Evolutionary conservation across 1,140 invertebrate genomes (phyloP), one percentile per base, ranked within the genome.

Genomic region (Ruditapes philippinarum): DNA sequence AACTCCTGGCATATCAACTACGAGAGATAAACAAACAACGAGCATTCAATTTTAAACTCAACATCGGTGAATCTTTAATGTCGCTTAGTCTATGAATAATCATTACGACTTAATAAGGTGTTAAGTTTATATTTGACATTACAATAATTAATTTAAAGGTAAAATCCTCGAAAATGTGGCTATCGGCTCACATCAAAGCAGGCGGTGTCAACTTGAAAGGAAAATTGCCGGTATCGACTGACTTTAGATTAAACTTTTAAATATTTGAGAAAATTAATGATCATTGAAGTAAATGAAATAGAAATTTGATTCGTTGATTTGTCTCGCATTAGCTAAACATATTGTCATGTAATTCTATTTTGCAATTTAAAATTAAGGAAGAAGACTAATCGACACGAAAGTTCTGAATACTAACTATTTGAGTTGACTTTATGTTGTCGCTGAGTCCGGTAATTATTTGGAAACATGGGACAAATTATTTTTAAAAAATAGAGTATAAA

Each of bases 221-320:
- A 84, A 70, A 84, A 84, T 84, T 84, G 38, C n/a, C 19, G 65
- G 68, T 84, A 84, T 84, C 65, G 33, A 54, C 49, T 49, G 25
- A 51, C 49, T 49, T 54, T 19, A 49, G 17, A 36, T 36, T 78
- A 54, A 78, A 78, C 28, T 78, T 36, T 78, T 45, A 78, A 78
- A 51, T 36, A 51, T 33, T 31, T 54, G 74, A 78, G 74, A 51
- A 54, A 78, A 14, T 78, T 57, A 51, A 78, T 70, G 36, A 70
- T 22, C 28, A 17, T 70, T 70, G 65, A 70, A 28, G 33, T 28
- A 25, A 14, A 17, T 70, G 14, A 70, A 70, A 38, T 70, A 70
- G 33, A 70, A 70, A 38, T 38, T 38, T 38, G 19, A 70, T 9
- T 70, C 7, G 5, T 5, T 38, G 9, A 70, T 70, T 62, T 70